Evolutionary conservation across 2,113 vertebrate genomes (phyloP), one percentile per base, ranked within the genome.

Genomic region (Bufo gargarizans): DNA sequence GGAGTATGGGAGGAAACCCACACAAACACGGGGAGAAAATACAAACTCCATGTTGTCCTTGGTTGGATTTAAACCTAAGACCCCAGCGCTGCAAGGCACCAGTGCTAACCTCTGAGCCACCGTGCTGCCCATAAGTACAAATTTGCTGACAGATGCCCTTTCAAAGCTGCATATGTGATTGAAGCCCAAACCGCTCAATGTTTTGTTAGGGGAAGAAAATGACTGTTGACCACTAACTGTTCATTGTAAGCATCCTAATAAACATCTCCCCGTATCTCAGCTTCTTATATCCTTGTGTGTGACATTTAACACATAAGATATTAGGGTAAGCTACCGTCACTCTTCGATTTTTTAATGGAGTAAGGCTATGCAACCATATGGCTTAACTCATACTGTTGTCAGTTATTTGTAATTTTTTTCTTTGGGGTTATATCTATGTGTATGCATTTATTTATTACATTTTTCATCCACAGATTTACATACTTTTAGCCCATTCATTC

Each of bases 391-490:
- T 55, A 14, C 53, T 22, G 11, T 77, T 56, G 50, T 56, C 20
- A 14, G 77, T 43, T 22, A 33, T 8, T 16, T 9, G 10, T 83
- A 6, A 9, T 12, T 43, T 45, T 72, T 50, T 4, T 76, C 2
- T 11, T 47, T 74, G 14, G 45, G 53, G 13, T 67, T 71, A 4
- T 91, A 90, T 91, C 86, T 67, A 89, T 92, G 90, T 92, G 79
- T 84, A 90, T 86, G 49, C 91, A 80, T 22, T 9, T 47, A 45
- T 61, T 61, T 47, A 82, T 65, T 49, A 83, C 20, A 83, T 67
- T 50, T 69, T 83, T 20, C 17, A 22, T 82, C 2, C 45, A 10
- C 50, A 49, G 17, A 7, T 19, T 83, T n/a, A 83, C 49, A 83
- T 83, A 67, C 65, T 69, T 83, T 50, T 13, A 69, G 49, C 17